A percentile compares a stretch with the other conserved stretches of the same genome.
These are phyloP conservation scores for Notodonta dromedarius DNA, from an alignment of 2,888 invertebrate genomes.

Conservation along the genomic window DNA sequence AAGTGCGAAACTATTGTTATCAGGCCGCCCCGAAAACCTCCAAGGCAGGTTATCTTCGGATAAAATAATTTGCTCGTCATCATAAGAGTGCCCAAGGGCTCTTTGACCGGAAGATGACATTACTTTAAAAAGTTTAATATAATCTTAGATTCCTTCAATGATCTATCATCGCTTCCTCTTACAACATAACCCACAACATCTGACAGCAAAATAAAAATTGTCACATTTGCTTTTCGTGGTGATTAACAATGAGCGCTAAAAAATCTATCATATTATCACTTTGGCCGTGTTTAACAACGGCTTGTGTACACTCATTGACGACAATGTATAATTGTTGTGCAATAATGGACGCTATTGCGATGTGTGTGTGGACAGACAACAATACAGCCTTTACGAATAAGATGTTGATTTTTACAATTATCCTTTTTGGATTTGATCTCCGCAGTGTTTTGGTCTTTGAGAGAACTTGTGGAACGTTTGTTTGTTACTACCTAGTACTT, in stretches of 20 bases:
- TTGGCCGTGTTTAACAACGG: slow-evolving; percentile 20
- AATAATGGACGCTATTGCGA: slow-evolving; percentile 40
- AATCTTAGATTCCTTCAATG: background rate
- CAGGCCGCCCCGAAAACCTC: no score
- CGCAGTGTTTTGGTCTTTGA: background rate
- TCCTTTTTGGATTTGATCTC: slow-evolving; percentile 4
- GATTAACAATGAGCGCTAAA: slow-evolving; percentile 61
- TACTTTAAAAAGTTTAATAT: background rate
- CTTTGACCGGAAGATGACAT: no score
- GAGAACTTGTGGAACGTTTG: background rate
- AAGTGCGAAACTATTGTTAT: no score
- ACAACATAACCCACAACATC: slow-evolving; percentile 18
- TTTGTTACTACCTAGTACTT: background rate
- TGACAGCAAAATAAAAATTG: slow-evolving; percentile 46
- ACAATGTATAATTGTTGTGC: slow-evolving; percentile 44
- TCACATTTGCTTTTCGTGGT: slow-evolving; percentile 58
- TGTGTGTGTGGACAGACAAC: slow-evolving; percentile 19
- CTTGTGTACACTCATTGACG: slow-evolving; percentile 26
- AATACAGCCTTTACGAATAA: slow-evolving; percentile 23
- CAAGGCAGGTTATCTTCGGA: no score
- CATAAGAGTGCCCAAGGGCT: no score
- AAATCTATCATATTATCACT: slow-evolving; percentile 47
- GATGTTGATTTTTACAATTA: slow-evolving; percentile 28
- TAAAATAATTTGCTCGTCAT: no score
- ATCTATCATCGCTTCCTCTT: slow-evolving; percentile 24